Evolutionary conservation across 1,140 invertebrate species (phyloP).

Genomic region (Bombyx mori): DNA sequence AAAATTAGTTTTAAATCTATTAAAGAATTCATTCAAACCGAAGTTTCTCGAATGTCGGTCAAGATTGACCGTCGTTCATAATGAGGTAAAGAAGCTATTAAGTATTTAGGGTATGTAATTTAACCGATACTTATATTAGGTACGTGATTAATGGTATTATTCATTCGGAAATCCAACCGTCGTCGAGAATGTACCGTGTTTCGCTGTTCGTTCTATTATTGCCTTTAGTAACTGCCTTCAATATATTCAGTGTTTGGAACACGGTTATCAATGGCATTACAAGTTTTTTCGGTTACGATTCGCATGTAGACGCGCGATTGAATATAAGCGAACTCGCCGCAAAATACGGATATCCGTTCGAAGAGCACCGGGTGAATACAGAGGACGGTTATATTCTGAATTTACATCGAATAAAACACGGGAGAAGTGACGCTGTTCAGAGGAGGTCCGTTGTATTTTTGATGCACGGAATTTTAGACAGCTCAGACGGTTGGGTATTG

Average conservation of each 20-base stretch:
- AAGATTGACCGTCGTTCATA: too few relatives aligned
- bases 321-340: constrained; percentile 44
- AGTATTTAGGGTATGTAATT: too few relatives aligned
- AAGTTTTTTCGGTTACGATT: background rate
- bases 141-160: too few relatives aligned
- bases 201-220: background rate
- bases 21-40: too few relatives aligned
- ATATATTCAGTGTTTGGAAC: background rate
- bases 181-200: background rate
- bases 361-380: constrained; percentile 70
- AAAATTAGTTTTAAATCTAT: too few relatives aligned
- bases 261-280: background rate
- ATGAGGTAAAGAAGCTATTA: too few relatives aligned
- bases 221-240: background rate
- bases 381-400: constrained; percentile 75
- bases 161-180: background rate
- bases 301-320: constrained; percentile 25
- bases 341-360: constrained; percentile 73
- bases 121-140: too few relatives aligned
- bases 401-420: constrained; percentile 70
- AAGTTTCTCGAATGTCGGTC: too few relatives aligned
- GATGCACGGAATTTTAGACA: constrained; percentile 78
- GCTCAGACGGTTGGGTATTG: constrained; percentile 73
- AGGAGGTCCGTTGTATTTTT: constrained; percentile 66
- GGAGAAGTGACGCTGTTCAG: constrained; percentile 17